Conservation (phyloP, 1,140 invertebrate species). For the Drosophila jambulina region DNA sequence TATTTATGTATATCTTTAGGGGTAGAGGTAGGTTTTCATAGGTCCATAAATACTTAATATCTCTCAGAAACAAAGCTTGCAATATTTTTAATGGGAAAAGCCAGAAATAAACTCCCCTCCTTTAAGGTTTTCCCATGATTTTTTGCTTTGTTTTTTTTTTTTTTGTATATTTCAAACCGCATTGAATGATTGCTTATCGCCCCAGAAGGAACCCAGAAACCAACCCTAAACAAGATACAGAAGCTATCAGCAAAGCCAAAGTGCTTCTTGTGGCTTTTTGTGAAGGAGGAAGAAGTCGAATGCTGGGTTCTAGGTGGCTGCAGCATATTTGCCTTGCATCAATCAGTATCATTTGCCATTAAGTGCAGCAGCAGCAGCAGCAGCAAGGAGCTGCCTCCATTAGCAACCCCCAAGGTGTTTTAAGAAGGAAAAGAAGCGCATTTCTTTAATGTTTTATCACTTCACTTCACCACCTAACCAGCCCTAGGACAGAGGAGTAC, state of each 20-base stretch:
- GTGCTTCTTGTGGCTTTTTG: conserved; percentile 44
- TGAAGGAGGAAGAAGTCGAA: neutral
- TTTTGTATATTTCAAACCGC: conserved; percentile 30
- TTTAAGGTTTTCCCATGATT: neutral
- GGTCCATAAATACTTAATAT: no score
- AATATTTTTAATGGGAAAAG: conserved; percentile 62
- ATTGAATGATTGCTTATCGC: conserved; percentile 79
- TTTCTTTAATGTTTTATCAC: conserved; percentile 81
- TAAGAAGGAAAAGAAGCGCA: conserved; percentile 29
- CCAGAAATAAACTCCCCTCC: neutral
- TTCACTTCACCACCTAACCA: conserved; percentile 51
- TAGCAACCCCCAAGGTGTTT: conserved; percentile 76
- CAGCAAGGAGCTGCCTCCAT: conserved; percentile 52
- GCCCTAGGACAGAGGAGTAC: neutral
- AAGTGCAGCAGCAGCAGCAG: conserved; percentile 57
- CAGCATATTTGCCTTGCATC: conserved; percentile 48
- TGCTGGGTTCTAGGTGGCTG: conserved; percentile 2
- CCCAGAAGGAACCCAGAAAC: neutral
- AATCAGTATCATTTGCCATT: conserved; percentile 83
- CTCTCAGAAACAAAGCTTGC: neutral
- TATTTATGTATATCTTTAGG: no score
- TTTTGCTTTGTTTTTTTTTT: neutral
- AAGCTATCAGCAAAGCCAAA: conserved; percentile 3
- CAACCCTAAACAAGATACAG: neutral
- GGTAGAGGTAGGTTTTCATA: no score